A percentile compares a stretch with the other conserved stretches of the same genome.
Evolutionary conservation across 1,140 invertebrate species (phyloP).

Genomic region (Diorhabda elongata): DNA sequence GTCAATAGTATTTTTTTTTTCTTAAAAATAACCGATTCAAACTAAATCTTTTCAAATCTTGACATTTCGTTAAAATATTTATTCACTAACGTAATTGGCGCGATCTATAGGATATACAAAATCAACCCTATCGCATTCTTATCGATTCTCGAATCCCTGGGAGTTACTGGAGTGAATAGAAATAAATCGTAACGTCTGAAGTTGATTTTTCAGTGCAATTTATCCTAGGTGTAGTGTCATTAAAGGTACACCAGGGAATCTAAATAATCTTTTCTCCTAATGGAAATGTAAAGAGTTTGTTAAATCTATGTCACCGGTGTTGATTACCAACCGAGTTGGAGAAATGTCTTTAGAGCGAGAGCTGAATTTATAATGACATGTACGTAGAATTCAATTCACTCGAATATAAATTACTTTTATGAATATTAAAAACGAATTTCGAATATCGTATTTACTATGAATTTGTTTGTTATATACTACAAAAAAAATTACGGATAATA

Average conservation of each 20-base stretch:
- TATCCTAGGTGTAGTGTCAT: not conserved
- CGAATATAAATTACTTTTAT: no score
- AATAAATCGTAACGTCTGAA: not conserved
- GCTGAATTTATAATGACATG: not conserved
- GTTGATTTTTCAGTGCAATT: conserved; percentile 2
- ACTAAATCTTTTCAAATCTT: no score
- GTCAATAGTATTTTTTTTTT: no score
- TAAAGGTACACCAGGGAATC: not conserved
- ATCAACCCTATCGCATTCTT: not conserved
- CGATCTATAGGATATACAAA: no score
- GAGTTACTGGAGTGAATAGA: not conserved
- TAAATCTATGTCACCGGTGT: not conserved
- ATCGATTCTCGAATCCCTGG: not conserved
- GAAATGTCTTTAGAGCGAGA: not conserved
- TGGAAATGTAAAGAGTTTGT: not conserved
- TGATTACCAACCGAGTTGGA: not conserved
- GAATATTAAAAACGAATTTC: no score
- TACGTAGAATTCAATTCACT: no score
- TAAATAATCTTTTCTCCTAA: not conserved
- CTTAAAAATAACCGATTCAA: no score
- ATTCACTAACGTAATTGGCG: no score
- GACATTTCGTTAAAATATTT: no score
- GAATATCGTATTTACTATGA: no score
- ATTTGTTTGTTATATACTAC: no score
- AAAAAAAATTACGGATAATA: no score